These are phyloP conservation scores for Battus philenor DNA, from an alignment of 1,140 invertebrate species.

Conservation along the genomic window DNA sequence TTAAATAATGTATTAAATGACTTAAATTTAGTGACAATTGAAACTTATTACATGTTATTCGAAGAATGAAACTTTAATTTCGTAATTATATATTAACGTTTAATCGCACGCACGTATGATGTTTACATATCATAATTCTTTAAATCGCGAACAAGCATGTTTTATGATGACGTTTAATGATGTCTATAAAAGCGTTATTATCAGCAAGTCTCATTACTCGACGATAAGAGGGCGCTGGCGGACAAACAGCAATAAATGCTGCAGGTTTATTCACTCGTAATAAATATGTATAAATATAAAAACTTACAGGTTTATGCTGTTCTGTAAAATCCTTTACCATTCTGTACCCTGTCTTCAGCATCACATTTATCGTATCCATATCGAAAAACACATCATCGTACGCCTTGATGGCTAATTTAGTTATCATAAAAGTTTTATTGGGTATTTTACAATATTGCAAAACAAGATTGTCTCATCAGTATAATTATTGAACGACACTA, in stretches of 20 bases:
- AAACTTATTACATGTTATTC: not conserved
- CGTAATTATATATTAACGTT: too few species aligned
- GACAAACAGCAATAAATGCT: not conserved
- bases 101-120: too few species aligned
- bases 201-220: not conserved
- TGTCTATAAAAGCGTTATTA: not conserved
- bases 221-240: conserved; percentile 6
- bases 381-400: conserved; percentile 16
- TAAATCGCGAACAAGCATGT: too few species aligned
- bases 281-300: not conserved
- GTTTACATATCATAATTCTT: too few species aligned
- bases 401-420: too few species aligned
- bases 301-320: conserved; percentile 58
- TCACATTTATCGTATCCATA: conserved; percentile 61
- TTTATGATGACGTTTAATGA: too few species aligned
- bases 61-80: not conserved
- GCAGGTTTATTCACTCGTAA: conserved; percentile 7
- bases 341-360: conserved; percentile 64
- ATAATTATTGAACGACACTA: conserved; percentile 12
- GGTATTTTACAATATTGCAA: too few species aligned
- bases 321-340: conserved; percentile 62
- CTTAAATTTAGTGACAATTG: not conserved
- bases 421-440: too few species aligned
- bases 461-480: not conserved
- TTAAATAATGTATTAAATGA: too few species aligned